These are phyloP conservation scores for Oreortyx pictus DNA, from an alignment of 2,797 vertebrate species.

Conservation along the genomic window DNA sequence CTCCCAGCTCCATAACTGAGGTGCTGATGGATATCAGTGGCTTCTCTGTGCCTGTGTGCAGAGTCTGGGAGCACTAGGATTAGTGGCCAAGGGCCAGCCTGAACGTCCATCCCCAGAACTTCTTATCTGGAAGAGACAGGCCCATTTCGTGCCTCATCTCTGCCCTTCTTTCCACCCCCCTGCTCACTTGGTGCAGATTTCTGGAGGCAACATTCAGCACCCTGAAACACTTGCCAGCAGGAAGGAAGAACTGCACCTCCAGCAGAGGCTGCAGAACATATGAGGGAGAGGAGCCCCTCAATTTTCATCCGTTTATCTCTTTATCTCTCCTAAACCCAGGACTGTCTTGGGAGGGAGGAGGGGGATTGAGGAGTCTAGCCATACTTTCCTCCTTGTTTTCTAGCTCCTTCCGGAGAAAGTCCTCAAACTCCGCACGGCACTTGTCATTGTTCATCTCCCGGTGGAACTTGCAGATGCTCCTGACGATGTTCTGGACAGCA, in stretches of 20 bases:
- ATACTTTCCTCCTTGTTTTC: constrained; percentile 75
- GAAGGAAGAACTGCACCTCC: too few relatives aligned
- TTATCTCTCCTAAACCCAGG: background rate
- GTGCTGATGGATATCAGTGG: too few relatives aligned
- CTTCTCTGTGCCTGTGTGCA: background rate
- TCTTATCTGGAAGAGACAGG: background rate
- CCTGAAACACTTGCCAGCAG: background rate
- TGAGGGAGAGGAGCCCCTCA: background rate
- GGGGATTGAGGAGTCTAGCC: background rate
- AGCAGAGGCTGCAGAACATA: background rate
- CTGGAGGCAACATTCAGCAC: too few relatives aligned
- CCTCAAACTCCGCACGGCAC: constrained; percentile 35
- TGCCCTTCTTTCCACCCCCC: background rate
- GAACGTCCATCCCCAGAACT: background rate
- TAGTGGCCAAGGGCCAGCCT: background rate
- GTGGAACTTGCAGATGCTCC: constrained; percentile 72
- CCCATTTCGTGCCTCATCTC: background rate
- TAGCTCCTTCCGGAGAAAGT: constrained; percentile 69
- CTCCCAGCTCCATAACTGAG: accelerated
- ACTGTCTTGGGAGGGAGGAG: background rate
- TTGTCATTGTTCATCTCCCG: constrained; percentile 22
- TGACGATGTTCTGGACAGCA: constrained; percentile 57
- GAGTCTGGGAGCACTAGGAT: background rate
- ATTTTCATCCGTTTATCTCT: background rate
- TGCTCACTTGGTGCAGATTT: background rate